Percentiles rank a stretch among this genome's conserved stretches.
Conservation (phyloP, 1,140 invertebrate genomes). For the Drosophila orosa region DNA sequence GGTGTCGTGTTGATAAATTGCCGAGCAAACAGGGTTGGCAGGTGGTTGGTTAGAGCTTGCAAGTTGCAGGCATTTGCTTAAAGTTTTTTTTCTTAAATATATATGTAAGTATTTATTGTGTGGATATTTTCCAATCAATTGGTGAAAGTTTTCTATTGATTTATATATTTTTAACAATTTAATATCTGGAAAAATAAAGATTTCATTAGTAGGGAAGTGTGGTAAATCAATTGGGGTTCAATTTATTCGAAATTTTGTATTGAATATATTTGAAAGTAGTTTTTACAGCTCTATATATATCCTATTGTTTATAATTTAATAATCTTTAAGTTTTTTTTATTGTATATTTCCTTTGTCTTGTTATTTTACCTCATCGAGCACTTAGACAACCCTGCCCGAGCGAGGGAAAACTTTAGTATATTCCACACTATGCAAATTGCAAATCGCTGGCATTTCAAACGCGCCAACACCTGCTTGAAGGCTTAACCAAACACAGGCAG, state of each 20-base stretch:
- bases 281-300: not conserved
- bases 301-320: not conserved
- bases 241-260: not conserved
- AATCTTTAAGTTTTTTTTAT: not conserved
- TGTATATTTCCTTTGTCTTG: not conserved
- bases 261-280: not conserved
- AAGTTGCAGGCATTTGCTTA: not conserved
- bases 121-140: not conserved
- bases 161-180: not conserved
- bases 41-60: constrained; percentile 9
- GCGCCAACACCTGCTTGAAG: constrained; percentile 62
- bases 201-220: too few species aligned
- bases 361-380: not conserved
- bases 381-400: constrained; percentile 41
- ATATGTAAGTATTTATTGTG: not conserved
- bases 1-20: constrained; percentile 51
- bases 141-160: not conserved
- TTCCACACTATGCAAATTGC: constrained; percentile 64
- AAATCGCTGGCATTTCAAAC: constrained; percentile 62
- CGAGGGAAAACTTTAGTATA: not conserved
- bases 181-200: not conserved
- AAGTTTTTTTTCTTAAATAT: not conserved
- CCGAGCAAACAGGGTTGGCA: constrained; percentile 56
- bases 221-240: too few species aligned
- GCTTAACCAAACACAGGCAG: constrained; percentile 47